Evolutionary conservation across 2,888 invertebrate genomes (phyloP), one percentile per base, ranked within the genome.

Genomic region (Cordylochernes scorpioides): DNA sequence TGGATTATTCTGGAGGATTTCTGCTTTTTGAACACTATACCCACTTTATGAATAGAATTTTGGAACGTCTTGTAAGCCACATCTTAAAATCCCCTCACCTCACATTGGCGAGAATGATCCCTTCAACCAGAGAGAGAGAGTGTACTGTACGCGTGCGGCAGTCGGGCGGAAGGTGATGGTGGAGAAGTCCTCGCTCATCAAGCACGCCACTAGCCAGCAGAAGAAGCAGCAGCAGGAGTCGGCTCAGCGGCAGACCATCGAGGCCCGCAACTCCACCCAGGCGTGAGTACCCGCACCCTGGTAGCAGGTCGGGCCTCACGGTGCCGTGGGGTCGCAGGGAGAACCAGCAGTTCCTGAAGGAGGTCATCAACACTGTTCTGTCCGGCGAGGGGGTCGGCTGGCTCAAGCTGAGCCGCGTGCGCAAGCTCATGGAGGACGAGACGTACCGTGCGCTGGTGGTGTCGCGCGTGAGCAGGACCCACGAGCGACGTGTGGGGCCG

Each of bases 341-440:
- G 54, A 88, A 88, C 60, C 86, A 88, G 56, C 66, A 73, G 27
- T 88, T 88, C 51, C 61, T 91, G 25, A 80, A 80, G 48, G 88
- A 91, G 68, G 62, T 78, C 28, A 66, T 78, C 1, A 69, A 65
- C 47, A 71, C 69, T 52, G 78, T 84, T 2, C 52, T 82, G 31
- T 71, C 74, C 37, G 88, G 88, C 3, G 82, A 86, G 54, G 84
- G 86, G 1, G 77, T 99, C 1, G 86, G 91, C 12, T 94, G 94
- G 84, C 61, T 97, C 27, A 86, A 91, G 51, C 58, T 86, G 12
- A 82, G 77, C 48, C 65, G 86, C 15, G 60, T 91, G 28, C 78
- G 77, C 50, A 88, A 86, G 48, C 58, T 99, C 16, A 86, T 99
- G 82, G 94, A 97, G 52, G 94, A 99, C 53, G 97, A 99, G 55